Evolutionary conservation across 2,113 vertebrate species (phyloP).

Genomic region (Tenrec ecaudatus): DNA sequence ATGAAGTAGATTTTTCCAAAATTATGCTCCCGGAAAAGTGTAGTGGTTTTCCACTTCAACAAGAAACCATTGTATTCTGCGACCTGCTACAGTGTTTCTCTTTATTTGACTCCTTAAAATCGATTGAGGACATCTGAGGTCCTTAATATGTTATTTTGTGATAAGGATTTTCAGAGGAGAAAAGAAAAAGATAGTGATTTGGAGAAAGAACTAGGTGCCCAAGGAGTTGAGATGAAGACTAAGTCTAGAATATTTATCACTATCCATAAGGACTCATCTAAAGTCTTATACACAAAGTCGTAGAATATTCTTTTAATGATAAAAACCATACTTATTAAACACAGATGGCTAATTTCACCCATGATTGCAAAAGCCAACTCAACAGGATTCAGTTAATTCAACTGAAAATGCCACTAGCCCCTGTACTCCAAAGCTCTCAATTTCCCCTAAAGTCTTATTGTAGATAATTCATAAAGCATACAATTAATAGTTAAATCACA

Average conservation of each 20-base stretch:
- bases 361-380: neutral
- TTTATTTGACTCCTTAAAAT: neutral
- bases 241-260: neutral
- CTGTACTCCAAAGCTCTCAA: too few relatives aligned
- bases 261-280: neutral
- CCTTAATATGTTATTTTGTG: too few relatives aligned
- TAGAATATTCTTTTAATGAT: neutral
- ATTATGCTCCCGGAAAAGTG: neutral
- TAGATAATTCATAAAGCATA: too few relatives aligned
- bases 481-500: too few relatives aligned
- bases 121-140: neutral
- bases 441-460: too few relatives aligned
- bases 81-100: neutral
- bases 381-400: neutral
- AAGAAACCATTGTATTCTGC: neutral
- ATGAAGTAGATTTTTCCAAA: neutral
- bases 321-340: neutral
- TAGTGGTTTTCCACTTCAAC: neutral
- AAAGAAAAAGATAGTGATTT: too few relatives aligned
- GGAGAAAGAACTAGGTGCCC: too few relatives aligned
- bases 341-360: neutral
- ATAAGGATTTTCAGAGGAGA: too few relatives aligned
- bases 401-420: too few relatives aligned
- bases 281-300: neutral
- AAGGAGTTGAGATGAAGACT: neutral